Evolutionary conservation across 2,797 vertebrate species (phyloP), one percentile per base, ranked within the genome.

Genomic region (Pteronotus mesoamericanus): DNA sequence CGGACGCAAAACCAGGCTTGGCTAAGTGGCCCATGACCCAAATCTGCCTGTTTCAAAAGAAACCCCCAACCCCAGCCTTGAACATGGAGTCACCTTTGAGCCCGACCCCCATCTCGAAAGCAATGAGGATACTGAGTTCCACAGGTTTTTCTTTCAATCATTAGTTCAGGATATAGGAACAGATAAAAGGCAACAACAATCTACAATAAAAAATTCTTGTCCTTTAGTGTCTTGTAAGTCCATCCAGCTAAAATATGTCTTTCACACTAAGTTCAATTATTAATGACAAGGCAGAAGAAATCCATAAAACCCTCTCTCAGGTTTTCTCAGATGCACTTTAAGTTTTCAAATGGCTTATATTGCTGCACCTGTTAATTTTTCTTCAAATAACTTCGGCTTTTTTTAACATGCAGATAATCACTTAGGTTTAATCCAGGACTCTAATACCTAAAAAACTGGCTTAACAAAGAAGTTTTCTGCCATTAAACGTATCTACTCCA

Each of bases 281-380:
- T 37, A 86, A 82, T 57, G 86, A 93, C 24, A 85, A 19, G 0
- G 34, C 0, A 88, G 96, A 96, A 93, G 61, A 42, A 91, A 91
- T 55, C n/a, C 89, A 44, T 0, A 9, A 77, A 96, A 55, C 15
- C 15, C 37, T 86, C 84, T 21, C 5, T 48, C 59, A 48, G 39
- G 22, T 29, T 86, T 91, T 93, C 82, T 92, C 87, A 80, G 7
- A 83, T 46, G 22, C 83, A 95, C 69, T 95, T 19, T 86, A 96
- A 3, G 48, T 77, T 96, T 91, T 93, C 69, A 86, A 88, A 48
- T 59, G 64, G 64, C 29, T 89, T 93, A 42, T n/a, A 82, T 89
- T 88, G 79, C 5, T 12, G 24, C 59, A 97, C n/a, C 72, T 97
- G 96, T 19, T 61, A 85, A 86, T 93, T 97, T 97, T 91, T 59